Conservation (phyloP, 2,113 vertebrate genomes). For the Thunnus maccoyii region DNA sequence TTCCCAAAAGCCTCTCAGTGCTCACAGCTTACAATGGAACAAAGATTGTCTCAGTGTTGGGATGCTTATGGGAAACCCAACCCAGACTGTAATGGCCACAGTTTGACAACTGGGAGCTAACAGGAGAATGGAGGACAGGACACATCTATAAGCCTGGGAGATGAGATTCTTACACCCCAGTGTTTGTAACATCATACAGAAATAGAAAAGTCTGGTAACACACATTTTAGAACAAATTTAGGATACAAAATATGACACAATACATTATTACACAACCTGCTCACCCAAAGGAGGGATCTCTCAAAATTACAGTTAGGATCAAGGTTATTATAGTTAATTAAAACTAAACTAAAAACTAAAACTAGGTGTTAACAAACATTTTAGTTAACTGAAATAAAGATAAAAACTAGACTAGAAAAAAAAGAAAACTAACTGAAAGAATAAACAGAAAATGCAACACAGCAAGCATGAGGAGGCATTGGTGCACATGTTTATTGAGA, state of each 20-base stretch:
- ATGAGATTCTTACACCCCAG: neutral
- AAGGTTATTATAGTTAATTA: too few relatives aligned
- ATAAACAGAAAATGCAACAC: too few relatives aligned
- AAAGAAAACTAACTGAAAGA: too few relatives aligned
- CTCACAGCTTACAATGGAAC: slow-evolving; percentile 72
- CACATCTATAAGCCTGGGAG: slow-evolving; percentile 10
- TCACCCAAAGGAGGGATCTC: neutral
- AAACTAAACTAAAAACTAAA: too few relatives aligned
- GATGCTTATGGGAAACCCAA: slow-evolving; percentile 76
- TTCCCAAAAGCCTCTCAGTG: slow-evolving; percentile 74
- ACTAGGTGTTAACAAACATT: too few relatives aligned
- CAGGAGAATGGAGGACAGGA: slow-evolving; percentile 36
- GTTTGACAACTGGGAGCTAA: slow-evolving; percentile 62
- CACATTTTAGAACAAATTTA: neutral
- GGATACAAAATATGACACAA: neutral
- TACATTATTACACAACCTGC: neutral
- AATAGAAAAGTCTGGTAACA: neutral
- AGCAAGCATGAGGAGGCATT: too few relatives aligned
- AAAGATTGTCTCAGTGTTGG: slow-evolving; percentile 81
- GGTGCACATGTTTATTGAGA: too few relatives aligned
- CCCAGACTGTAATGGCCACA: slow-evolving; percentile 67
- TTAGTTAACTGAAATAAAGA: too few relatives aligned
- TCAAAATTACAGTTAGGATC: neutral
- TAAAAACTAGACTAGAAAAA: too few relatives aligned
- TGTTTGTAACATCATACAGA: neutral